Conservation (phyloP, 2,113 vertebrate genomes). For the Empidonax alnorum region DNA sequence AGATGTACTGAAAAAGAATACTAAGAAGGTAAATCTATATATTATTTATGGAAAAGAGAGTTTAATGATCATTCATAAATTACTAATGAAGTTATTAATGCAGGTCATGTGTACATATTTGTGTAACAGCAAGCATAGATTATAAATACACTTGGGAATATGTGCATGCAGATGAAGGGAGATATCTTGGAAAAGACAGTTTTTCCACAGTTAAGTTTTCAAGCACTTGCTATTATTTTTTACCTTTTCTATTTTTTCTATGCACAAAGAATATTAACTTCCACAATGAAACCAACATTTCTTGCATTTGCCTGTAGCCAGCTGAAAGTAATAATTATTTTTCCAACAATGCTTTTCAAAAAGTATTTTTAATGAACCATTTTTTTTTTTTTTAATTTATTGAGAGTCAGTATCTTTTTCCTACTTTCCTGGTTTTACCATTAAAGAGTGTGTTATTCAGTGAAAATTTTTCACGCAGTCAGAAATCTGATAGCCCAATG, state of each 20-base stretch:
- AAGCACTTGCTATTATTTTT: background rate
- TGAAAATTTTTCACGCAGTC: background rate
- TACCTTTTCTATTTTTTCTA: background rate
- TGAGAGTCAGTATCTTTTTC: background rate
- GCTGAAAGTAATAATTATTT: background rate
- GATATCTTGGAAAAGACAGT: background rate
- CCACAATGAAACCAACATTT: background rate
- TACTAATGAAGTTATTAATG: background rate
- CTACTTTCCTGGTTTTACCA: background rate
- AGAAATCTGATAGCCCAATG: background rate
- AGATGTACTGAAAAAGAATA: background rate
- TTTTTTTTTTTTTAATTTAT: background rate
- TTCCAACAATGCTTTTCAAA: background rate
- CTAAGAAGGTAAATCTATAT: background rate
- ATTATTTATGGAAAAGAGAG: background rate
- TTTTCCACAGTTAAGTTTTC: background rate
- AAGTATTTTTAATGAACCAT: background rate
- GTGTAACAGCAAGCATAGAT: background rate
- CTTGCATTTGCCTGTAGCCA: background rate
- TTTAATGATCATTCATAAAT: background rate
- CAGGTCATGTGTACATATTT: rapidly evolving
- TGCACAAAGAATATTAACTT: background rate
- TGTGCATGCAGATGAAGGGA: background rate
- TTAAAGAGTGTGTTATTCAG: background rate
- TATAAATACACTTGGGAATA: background rate